Evolutionary conservation across 2,888 invertebrate species (phyloP), one percentile per base, ranked within the genome.

Genomic region (Gymnosoma rotundatum): DNA sequence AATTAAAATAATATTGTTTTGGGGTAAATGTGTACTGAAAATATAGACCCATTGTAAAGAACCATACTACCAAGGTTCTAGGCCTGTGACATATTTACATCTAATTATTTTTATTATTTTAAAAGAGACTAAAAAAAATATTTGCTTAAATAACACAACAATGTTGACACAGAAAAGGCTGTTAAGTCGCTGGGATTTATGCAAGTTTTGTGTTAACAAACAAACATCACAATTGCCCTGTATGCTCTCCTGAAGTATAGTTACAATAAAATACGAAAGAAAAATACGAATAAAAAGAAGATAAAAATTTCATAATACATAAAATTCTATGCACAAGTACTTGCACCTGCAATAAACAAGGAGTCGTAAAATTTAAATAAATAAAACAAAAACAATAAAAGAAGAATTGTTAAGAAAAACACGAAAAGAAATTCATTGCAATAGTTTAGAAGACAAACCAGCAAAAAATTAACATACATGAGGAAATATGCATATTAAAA

Each of bases 311-410:
- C 7, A 60, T 38, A 45, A 12, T 6, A 58, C 61, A 20, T 63
- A 66, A 56, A 75, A 66, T 60, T 76, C 45, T 66, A 52, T 78
- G 10, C 52, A 6, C 60, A 7, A 72, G 69, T 78, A 76, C 69
- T 69, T 78, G 83, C 83, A 83, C 83, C 83, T 83, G 83, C 78
- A 78, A 56, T 78, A 78, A 83, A 69, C 20, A 67, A 67, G 54
- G 83, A 73, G 18, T 58, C 63, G 48, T 69, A 73, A 78, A 63
- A 74, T 74, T 80, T 52, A 36, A 61, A 80, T 67, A 67, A 67
- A 74, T 56, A 69, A 73, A 80, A 79, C 52, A 73, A 73, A 79
- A 52, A 58, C 25, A 36, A 66, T 21, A 20, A 20, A 60, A 45
- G 42, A 74, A 48, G 45, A 45, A 45, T 45, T 45, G 45, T 45